Evolutionary conservation across 2,797 vertebrate genomes (phyloP).

Genomic region (Sardinella longiceps): DNA sequence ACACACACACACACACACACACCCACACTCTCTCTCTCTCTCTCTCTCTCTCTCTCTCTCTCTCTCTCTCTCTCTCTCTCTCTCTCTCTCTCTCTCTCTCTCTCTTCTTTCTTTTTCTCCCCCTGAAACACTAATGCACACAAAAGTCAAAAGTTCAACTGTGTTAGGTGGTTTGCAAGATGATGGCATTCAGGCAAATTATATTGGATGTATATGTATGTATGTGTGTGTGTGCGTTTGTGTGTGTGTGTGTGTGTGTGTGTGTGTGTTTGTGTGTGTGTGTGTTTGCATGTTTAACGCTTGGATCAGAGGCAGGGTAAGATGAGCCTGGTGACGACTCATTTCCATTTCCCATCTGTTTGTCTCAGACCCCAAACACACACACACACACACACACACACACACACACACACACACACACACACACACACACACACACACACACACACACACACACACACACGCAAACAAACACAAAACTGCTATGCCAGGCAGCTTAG

Average conservation of each 20-base stretch:
- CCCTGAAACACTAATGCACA: neutral
- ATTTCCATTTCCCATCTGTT: conserved; percentile 34
- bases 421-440: conserved; percentile 25
- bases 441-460: conserved; percentile 8
- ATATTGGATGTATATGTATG: neutral
- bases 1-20: too few species aligned
- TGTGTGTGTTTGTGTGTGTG: neutral
- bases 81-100: too few species aligned
- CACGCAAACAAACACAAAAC: neutral
- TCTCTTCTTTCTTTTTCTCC: too few species aligned
- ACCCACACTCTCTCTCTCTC: too few species aligned
- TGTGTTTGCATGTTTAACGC: conserved; percentile 6
- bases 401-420: conserved; percentile 15
- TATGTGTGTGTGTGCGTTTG: neutral
- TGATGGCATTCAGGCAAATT: neutral
- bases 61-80: too few species aligned
- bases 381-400: conserved; percentile 15
- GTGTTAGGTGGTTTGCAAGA: neutral
- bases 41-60: too few species aligned
- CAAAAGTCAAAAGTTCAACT: neutral
- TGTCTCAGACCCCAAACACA: conserved; percentile 35
- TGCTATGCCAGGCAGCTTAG: neutral
- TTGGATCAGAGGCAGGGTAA: conserved; percentile 5
- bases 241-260: neutral
- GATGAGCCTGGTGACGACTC: neutral